Evolutionary conservation across 2,888 invertebrate genomes (phyloP), one percentile per base, ranked within the genome.

Genomic region (Ochlodes sylvanus): DNA sequence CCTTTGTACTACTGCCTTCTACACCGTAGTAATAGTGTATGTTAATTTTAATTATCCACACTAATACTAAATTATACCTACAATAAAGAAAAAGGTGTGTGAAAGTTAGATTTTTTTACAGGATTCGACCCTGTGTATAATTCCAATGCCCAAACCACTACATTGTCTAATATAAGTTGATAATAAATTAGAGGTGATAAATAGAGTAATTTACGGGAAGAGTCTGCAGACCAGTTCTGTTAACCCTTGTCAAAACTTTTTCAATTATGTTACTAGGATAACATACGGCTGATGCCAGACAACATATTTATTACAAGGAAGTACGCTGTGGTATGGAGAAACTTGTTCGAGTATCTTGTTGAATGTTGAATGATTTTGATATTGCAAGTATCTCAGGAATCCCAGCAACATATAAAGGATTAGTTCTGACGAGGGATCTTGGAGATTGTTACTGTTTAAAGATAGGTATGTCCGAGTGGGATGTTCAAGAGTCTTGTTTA

Each of bases 221-320:
- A 71, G 73, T 74, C 73, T 69, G 72, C 67, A 56, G 27, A 74
- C 73, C 74, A 76, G 77, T 27, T 27, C 27, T 27, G 27, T 84
- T 82, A 86, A 87, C 87, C 88, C 86, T 78, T 85, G 89, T 88
- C 89, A 84, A 77, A 90, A 90, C 83, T 91, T 91, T 91, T 92
- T 92, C 92, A 92, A 92, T 92, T 90, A 92, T 81, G 82, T 79
- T 77, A 76, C 69, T 80, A 74, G 77, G 83, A 87, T 88, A 88
- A 84, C 85, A 78, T 81, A 77, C 81, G 82, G 79, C 78, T 77
- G 81, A 80, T 77, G 76, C 75, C 76, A 72, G 74, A 75, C 80
- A 83, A 84, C 83, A 85, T 89, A 87, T 89, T 89, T 87, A 87
- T 83, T 83, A 80, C 79, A 74, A 74, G 76, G 79, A 85, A 85